These are phyloP conservation scores for Thinocorus orbignyianus DNA, from an alignment of 2,113 vertebrate genomes.

Conservation along the genomic window DNA sequence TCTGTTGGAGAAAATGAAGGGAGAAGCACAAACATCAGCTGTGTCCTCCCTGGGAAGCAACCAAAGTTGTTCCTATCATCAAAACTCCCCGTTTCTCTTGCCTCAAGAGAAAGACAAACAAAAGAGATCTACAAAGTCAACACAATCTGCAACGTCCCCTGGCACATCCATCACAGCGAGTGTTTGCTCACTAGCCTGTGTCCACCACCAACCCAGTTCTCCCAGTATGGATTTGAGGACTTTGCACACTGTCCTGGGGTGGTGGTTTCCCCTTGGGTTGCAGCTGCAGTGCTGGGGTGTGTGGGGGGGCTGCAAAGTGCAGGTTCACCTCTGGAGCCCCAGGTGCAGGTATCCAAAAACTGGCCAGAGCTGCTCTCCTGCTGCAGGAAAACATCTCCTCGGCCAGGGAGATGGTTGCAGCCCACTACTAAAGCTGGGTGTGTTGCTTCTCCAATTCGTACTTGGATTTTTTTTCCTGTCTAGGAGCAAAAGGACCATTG, in stretches of 20 bases:
- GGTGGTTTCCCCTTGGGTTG: not conserved
- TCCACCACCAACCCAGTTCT: not conserved
- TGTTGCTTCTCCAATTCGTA: not conserved
- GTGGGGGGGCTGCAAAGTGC: not conserved
- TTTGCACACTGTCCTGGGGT: not conserved
- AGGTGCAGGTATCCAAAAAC: not conserved
- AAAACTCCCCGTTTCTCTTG: not conserved
- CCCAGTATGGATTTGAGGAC: not conserved
- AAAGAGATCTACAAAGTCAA: not conserved
- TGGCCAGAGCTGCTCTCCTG: not conserved
- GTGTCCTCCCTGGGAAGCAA: not conserved
- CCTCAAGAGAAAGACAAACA: not conserved
- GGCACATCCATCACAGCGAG: not conserved
- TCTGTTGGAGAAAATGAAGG: constrained; percentile 54
- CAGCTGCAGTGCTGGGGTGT: not conserved
- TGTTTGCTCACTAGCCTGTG: not conserved
- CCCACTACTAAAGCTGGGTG: not conserved
- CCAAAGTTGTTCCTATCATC: not conserved
- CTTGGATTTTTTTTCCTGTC: not conserved
- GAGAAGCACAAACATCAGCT: not conserved
- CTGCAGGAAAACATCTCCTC: accelerated
- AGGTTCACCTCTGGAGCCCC: not conserved
- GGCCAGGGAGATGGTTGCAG: not conserved
- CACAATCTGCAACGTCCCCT: no score
- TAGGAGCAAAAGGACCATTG: not conserved